Conservation (phyloP, 2,888 invertebrate genomes). For the Tridacna crocea region DNA sequence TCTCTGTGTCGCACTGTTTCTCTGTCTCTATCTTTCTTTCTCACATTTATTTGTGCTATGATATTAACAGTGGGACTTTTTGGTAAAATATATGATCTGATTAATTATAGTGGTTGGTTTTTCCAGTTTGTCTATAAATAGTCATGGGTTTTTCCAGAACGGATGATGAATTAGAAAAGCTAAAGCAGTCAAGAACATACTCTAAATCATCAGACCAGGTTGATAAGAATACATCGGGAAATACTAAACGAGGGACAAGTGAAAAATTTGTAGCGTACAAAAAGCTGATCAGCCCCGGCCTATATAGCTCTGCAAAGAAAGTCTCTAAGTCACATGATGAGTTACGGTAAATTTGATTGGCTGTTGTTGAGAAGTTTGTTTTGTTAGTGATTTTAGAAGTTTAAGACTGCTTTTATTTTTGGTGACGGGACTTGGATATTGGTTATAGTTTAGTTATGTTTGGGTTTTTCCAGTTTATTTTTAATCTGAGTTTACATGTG, state of each 20-base stretch:
- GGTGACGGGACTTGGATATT: slow-evolving; percentile 20
- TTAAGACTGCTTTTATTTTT: slow-evolving; percentile 4
- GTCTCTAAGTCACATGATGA: slow-evolving; percentile 67
- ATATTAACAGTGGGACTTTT: too few relatives aligned
- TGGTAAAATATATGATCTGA: too few relatives aligned
- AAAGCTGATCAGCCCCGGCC: slow-evolving; percentile 78
- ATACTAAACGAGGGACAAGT: slow-evolving; percentile 48
- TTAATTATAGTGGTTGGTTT: too few relatives aligned
- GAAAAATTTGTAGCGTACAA: slow-evolving; percentile 76
- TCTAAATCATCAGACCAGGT: slow-evolving; percentile 63
- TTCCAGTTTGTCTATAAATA: slow-evolving; percentile 16
- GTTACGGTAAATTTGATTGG: slow-evolving; percentile 66
- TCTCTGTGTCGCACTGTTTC: too few relatives aligned
- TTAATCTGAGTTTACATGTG: background rate
- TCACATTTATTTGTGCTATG: too few relatives aligned
- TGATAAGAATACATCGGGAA: slow-evolving; percentile 54
- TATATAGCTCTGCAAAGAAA: slow-evolving; percentile 68
- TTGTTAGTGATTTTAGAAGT: slow-evolving; percentile 6
- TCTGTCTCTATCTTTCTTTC: too few relatives aligned
- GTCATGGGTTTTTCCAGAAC: slow-evolving; percentile 67
- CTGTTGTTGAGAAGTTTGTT: slow-evolving; percentile 18
- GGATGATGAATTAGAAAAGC: slow-evolving; percentile 68
- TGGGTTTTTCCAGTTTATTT: background rate
- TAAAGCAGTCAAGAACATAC: slow-evolving; percentile 50
- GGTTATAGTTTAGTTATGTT: slow-evolving; percentile 5